Base-by-base conservation (phyloP, 2,888 invertebrate genomes). In the Fragum whitleyi region DNA sequence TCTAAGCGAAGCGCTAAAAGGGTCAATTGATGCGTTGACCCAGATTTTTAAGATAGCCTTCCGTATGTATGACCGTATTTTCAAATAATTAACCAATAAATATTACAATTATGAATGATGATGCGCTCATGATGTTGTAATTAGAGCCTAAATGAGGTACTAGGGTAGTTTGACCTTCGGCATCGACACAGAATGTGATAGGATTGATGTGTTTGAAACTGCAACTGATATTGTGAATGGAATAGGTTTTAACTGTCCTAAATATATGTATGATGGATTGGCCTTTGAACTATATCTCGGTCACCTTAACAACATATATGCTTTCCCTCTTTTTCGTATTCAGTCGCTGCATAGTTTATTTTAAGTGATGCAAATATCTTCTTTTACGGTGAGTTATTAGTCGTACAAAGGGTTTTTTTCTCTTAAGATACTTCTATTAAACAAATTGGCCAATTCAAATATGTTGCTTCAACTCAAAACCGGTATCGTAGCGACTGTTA, bases 241-340 rank as follows among this genome's bases (percentile, higher is more conserved):
- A 47, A 47, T 47, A 47, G 5, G 47, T 47, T 47, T 47, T 47
- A 47, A 47, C 47, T 47, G 47, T 47, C 47, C 47, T 47, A 47
- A 47, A 47, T 47, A 47, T 5, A 47, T 3, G 16, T 47, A 5
- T 47, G 47, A 47, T 47, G 47, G 47, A 47, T 47, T 19, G 47
- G n/a, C n/a, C 7, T 3, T 3, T 47, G 47, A n/a, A 9, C 47
- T 14, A 14, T 2, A 47, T 9, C 47, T 47, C 47, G 47, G 47
- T 47, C 47, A 47, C n/a, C 47, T 47, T 47, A n/a, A 19, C 47
- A 6, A 2, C 47, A 47, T 9, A 47, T 36, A 9, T 9, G 32
- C 32, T 36, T 36, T 36, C 32, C 32, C 32, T 36, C 32, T 36
- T 36, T 36, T 36, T 36, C 9, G 3, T 36, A n/a, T n/a, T n/a